Evolutionary conservation across 1,140 invertebrate species (phyloP), one percentile per base, ranked within the genome.

Genomic region (Homarus americanus): DNA sequence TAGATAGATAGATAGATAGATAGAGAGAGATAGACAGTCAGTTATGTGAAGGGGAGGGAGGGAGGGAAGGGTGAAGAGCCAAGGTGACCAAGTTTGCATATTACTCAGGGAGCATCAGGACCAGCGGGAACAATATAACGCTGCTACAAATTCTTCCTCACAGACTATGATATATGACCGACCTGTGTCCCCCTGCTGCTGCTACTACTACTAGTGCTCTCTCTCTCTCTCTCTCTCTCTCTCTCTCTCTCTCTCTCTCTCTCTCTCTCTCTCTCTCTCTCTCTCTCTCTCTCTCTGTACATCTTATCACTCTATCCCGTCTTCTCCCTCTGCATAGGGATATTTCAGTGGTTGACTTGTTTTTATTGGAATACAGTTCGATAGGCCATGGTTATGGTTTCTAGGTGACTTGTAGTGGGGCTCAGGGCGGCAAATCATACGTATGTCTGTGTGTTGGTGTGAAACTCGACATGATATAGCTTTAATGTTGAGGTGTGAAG

Each of bases 241-340:
- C 73, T 76, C 73, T 76, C 73, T 76, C 73, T 76, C 73, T 76
- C 73, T 76, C 73, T 76, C 73, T 76, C 73, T 76, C 73, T 40
- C 73, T 38, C 73, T 75, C 73, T 75, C 73, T 75, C 73, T 75
- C 73, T 75, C 73, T 75, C 73, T 15, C 32, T 32, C 32, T n/a
- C 24, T 34, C 73, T 75, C 4, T 75, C 73, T 75, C 15, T 41
- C 73, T 75, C 73, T 32, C 0, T 5, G 0, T 38, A 9, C 44
- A 49, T 49, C 17, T 49, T 49, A 49, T n/a, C n/a, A n/a, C n/a
- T n/a, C n/a, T n/a, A n/a, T n/a, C n/a, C n/a, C n/a, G n/a, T n/a
- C n/a, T n/a, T n/a, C n/a, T n/a, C n/a, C n/a, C n/a, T n/a, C n/a
- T n/a, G n/a, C n/a, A n/a, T n/a, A n/a, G n/a, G n/a, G n/a, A n/a